A percentile compares a stretch with the other conserved stretches of the same genome.
phyloP scores from a whole-genome alignment of 2,113 vertebrate species.

The Embiotoca jacksoni region DNA sequence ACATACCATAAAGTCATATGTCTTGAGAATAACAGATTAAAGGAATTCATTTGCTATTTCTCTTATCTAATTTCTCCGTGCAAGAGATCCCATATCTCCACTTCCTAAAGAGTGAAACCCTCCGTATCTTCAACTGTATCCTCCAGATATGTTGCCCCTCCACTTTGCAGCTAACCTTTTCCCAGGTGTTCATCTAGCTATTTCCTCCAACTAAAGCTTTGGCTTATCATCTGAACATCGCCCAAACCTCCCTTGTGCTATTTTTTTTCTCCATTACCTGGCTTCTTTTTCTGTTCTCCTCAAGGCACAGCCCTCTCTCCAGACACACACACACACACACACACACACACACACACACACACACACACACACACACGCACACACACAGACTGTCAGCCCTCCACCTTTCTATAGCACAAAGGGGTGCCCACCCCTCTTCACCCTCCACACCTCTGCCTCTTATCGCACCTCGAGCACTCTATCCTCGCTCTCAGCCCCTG shows the following conservation, averaged over 20 bases:
- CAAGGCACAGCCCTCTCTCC: background rate
- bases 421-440: conserved; percentile 17
- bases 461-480: conserved; percentile 49
- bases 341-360: conserved; percentile 10
- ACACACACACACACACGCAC: too few relatives aligned
- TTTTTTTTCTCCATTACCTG: conserved; percentile 19
- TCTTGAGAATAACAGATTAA: conserved; percentile 45
- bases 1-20: conserved; percentile 21
- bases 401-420: conserved; percentile 37
- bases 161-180: conserved; percentile 22
- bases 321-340: background rate
- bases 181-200: conserved; percentile 16
- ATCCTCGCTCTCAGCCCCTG: conserved; percentile 29
- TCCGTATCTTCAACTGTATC: conserved; percentile 16
- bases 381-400: background rate
- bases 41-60: conserved; percentile 59
- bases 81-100: conserved; percentile 29
- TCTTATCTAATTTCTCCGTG: conserved; percentile 51
- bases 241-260: background rate
- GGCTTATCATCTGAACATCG: conserved; percentile 44
- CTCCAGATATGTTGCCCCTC: conserved; percentile 25
- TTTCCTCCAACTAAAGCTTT: conserved; percentile 37
- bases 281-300: conserved; percentile 5
- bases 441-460: conserved; percentile 47
- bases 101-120: conserved; percentile 26